Conservation (phyloP, 2,113 vertebrate genomes). For the Zeus faber region DNA sequence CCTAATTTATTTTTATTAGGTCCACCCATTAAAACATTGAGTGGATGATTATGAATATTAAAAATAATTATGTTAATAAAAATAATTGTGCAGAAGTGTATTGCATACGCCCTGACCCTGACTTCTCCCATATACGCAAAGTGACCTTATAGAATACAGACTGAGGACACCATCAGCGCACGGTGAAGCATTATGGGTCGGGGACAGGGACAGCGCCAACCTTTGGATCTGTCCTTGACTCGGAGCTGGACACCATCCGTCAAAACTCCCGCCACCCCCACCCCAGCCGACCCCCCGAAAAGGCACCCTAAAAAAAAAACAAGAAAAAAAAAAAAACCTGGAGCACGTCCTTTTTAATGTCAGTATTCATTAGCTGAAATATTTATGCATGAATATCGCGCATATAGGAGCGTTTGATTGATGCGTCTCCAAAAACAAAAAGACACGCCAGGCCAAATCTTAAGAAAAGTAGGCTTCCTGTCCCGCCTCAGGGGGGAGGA, state of each 20-base stretch:
- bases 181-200: neutral
- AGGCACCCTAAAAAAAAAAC: too few relatives aligned
- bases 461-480: conserved; percentile 93
- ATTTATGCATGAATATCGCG: conserved; percentile 96
- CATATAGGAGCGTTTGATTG: conserved; percentile 91
- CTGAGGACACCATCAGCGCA: too few relatives aligned
- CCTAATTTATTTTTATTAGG: too few relatives aligned
- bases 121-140: too few relatives aligned
- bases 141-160: too few relatives aligned
- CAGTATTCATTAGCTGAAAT: conserved; percentile 93
- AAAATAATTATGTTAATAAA: too few relatives aligned
- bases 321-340: too few relatives aligned
- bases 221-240: conserved; percentile 63
- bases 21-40: too few relatives aligned
- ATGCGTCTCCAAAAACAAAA: conserved; percentile 97
- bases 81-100: too few relatives aligned
- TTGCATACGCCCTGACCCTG: too few relatives aligned
- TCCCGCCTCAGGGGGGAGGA: conserved; percentile 91
- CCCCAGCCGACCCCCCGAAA: conserved; percentile 4
- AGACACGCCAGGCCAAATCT: conserved; percentile 92
- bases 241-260: conserved; percentile 84
- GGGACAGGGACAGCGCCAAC: conserved; percentile 4
- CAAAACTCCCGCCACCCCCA: conserved; percentile 76
- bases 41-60: too few relatives aligned
- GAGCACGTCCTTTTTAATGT: conserved; percentile 81